Conservation (phyloP, 2,888 invertebrate species). For the Latrodectus elegans region DNA sequence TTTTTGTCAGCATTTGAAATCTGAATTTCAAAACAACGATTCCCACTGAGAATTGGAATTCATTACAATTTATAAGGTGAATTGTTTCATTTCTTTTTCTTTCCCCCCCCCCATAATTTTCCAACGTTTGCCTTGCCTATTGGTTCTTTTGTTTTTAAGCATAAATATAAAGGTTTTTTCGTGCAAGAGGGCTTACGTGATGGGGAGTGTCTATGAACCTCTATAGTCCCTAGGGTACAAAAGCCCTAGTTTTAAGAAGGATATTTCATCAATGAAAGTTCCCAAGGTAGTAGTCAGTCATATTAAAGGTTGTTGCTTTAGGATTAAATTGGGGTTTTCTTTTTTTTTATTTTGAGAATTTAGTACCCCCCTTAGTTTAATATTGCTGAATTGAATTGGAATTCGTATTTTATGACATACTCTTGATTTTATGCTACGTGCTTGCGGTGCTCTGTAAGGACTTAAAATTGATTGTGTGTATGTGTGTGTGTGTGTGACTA, state of each 20-base stretch:
- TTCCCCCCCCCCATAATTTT: neutral
- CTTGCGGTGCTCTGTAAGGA: too few species aligned
- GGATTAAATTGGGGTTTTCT: conserved; percentile 32
- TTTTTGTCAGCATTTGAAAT: neutral
- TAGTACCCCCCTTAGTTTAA: neutral
- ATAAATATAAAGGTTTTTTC: conserved; percentile 21
- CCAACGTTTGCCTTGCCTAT: neutral
- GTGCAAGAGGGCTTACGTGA: conserved; percentile 34
- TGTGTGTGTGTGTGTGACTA: too few species aligned
- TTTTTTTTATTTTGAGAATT: neutral
- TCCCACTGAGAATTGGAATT: neutral
- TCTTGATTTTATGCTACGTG: too few species aligned
- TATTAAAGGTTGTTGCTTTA: conserved; percentile 24
- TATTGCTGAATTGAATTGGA: neutral
- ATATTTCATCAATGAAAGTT: conserved; percentile 33
- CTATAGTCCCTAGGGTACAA: conserved; percentile 7
- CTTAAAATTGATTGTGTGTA: too few species aligned
- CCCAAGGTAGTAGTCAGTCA: conserved; percentile 35
- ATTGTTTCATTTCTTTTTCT: neutral
- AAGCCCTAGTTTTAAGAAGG: conserved; percentile 9
- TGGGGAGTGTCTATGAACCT: conserved; percentile 30
- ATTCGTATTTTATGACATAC: too few species aligned
- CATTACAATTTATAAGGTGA: conserved; percentile 1
- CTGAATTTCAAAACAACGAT: neutral
- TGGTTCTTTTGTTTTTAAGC: neutral